Conservation (phyloP, 1,140 invertebrate species). For the Cheumatopsyche charites region DNA sequence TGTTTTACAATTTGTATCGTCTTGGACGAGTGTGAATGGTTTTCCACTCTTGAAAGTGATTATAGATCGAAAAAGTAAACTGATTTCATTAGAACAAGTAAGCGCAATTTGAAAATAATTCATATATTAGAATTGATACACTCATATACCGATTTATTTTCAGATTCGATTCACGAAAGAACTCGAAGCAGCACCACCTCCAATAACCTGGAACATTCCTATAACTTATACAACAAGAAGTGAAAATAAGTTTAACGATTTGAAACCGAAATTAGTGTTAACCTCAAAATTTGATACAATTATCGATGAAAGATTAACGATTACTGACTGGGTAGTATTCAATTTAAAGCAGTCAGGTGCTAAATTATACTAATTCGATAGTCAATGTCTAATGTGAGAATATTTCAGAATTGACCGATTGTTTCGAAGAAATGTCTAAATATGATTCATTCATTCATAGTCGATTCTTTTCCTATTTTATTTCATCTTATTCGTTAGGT, state of each 20-base stretch:
- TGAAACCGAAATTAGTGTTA: conserved; percentile 2
- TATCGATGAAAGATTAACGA: background rate
- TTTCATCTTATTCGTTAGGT: too few species aligned
- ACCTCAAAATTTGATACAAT: background rate
- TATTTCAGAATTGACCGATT: too few species aligned
- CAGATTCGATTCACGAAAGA: conserved; percentile 1
- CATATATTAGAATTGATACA: background rate
- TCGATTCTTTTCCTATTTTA: too few species aligned
- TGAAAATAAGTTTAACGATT: background rate
- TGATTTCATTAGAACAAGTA: background rate
- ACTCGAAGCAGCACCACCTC: background rate
- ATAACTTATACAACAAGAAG: background rate
- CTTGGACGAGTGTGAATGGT: background rate
- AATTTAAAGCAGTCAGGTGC: conserved; percentile 6
- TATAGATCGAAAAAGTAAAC: background rate
- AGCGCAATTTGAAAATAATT: background rate
- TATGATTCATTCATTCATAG: too few species aligned
- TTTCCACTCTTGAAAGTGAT: conserved; percentile 6
- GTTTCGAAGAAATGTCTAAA: too few species aligned
- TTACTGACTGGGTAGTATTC: background rate
- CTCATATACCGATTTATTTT: background rate
- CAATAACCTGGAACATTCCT: background rate
- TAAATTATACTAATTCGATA: too few species aligned
- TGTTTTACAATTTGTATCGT: background rate
- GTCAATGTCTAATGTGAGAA: too few species aligned